Conservation (phyloP, 2,797 vertebrate species). For the Cephalopachus bancanus region DNA sequence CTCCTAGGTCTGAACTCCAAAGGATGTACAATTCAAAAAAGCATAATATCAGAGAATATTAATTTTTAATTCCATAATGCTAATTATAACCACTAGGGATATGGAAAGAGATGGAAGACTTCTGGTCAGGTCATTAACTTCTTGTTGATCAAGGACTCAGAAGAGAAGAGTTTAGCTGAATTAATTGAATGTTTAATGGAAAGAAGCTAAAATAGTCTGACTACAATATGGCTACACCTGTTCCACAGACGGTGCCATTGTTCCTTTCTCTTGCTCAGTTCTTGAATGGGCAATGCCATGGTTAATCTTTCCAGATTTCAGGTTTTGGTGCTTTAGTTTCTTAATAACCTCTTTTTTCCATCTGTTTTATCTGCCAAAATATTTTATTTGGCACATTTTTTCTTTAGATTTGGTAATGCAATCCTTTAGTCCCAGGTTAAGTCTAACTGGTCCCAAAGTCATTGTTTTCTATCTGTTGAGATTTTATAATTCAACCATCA, state of each 20-base stretch:
- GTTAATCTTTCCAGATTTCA: not conserved
- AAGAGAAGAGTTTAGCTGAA: not conserved
- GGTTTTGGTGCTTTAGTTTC: not conserved
- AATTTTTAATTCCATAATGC: not conserved
- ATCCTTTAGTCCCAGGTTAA: not conserved
- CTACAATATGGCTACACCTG: not conserved
- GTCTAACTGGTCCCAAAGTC: not conserved
- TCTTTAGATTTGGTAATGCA: not conserved
- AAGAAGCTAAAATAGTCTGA: not conserved
- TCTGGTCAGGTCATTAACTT: not conserved
- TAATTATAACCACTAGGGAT: not conserved
- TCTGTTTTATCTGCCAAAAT: not conserved
- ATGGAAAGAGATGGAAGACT: not conserved
- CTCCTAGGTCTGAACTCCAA: not conserved
- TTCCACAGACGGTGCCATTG: not conserved
- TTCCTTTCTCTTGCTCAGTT: not conserved
- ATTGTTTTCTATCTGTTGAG: not conserved
- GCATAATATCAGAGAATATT: not conserved
- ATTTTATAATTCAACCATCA: not conserved
- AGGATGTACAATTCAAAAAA: not conserved
- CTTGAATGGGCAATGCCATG: accelerated
- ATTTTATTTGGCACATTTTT: not conserved
- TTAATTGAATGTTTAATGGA: not conserved
- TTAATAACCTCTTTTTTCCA: not conserved
- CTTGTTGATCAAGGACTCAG: not conserved